These are phyloP conservation scores for Drosophila phalerata DNA, from an alignment of 2,888 invertebrate species.

Conservation along the genomic window DNA sequence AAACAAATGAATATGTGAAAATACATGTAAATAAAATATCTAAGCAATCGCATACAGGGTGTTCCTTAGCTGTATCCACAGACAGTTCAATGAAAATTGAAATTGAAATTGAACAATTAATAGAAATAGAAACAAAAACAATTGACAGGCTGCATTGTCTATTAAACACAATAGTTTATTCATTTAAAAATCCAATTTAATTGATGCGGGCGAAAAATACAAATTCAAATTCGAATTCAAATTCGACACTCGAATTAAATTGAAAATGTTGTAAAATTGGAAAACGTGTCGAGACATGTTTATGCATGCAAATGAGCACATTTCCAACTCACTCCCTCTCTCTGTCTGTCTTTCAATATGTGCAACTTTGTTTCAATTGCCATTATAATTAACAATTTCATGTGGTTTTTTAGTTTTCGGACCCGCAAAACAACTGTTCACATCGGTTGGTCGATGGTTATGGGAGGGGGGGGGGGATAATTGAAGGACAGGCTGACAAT, in stretches of 20 bases:
- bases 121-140: constrained; percentile 20
- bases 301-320: constrained; percentile 59
- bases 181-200: constrained; percentile 58
- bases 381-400: constrained; percentile 76
- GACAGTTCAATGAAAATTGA: constrained; percentile 24
- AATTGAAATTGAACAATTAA: constrained; percentile 10
- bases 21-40: constrained; percentile 38
- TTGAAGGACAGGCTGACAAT: neutral
- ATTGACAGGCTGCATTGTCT: constrained; percentile 27
- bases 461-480: neutral
- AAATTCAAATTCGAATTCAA: constrained; percentile 23
- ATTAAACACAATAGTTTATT: constrained; percentile 34
- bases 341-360: constrained; percentile 1
- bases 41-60: constrained; percentile 22
- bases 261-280: constrained; percentile 20
- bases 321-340: constrained; percentile 1
- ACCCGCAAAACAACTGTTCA: constrained; percentile 9
- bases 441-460: neutral
- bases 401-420: constrained; percentile 51
- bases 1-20: constrained; percentile 44
- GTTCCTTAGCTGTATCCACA: constrained; percentile 3
- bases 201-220: constrained; percentile 35
- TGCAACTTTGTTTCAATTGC: constrained; percentile 63
- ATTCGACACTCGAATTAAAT: constrained; percentile 18
- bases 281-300: constrained; percentile 39